Evolutionary conservation across 2,797 vertebrate genomes (phyloP).

Genomic region (Chelidonichthys spinosus): DNA sequence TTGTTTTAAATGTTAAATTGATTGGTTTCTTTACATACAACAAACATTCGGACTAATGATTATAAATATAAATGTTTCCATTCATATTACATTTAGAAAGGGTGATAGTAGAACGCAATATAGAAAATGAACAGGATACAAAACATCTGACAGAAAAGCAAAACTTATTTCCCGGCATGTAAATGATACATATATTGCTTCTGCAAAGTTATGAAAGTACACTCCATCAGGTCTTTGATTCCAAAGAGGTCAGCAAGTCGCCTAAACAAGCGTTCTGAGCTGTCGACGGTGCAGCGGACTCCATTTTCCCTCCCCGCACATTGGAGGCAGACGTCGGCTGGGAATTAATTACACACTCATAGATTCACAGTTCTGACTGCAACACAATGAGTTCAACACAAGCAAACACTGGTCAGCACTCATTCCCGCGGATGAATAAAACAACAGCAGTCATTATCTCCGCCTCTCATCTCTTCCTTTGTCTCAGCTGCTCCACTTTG

Average conservation of each 20-base stretch:
- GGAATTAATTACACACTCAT: slow-evolving; percentile 73
- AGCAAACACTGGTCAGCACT: slow-evolving; percentile 79
- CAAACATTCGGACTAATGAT: not conserved
- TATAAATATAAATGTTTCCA: no score
- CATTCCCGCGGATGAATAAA: slow-evolving; percentile 72
- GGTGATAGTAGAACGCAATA: not conserved
- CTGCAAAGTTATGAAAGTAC: slow-evolving; percentile 18
- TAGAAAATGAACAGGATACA: not conserved
- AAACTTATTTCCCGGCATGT: not conserved
- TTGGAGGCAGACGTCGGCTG: slow-evolving; percentile 43
- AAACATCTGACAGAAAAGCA: not conserved
- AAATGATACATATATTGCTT: slow-evolving; percentile 5
- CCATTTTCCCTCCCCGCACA: slow-evolving; percentile 29
- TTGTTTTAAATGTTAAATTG: not conserved
- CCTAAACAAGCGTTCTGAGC: slow-evolving; percentile 22
- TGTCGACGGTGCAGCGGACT: slow-evolving; percentile 35
- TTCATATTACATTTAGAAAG: no score
- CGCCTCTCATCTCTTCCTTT: slow-evolving; percentile 66
- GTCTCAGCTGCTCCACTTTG: slow-evolving; percentile 67
- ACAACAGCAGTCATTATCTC: slow-evolving; percentile 74
- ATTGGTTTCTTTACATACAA: not conserved
- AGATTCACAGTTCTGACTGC: slow-evolving; percentile 71
- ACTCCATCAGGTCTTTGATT: slow-evolving; percentile 2
- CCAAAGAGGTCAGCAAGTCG: slow-evolving; percentile 31
- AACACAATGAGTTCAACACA: slow-evolving; percentile 71